Base-by-base conservation (phyloP, 2,888 invertebrate genomes). In the Apamea anceps region DNA sequence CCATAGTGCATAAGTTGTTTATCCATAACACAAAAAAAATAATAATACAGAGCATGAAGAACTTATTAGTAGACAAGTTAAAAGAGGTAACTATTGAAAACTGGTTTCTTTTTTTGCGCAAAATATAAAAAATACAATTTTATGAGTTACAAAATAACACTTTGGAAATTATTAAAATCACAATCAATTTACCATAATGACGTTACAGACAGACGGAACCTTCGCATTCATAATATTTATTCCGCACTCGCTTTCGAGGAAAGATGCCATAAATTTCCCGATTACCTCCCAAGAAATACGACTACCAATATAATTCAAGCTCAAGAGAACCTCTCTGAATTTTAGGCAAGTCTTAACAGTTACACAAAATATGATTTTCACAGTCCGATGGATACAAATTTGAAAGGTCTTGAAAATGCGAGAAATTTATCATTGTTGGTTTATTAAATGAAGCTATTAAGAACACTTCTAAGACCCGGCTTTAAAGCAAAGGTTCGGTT, bases 341-440 rank as follows among this genome's bases (percentile, higher is more conserved):
- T 87, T 87, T 78, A 74, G 72, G 74, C 80, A 75, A 86, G 62
- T 75, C 74, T 83, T 74, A 79, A 85, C 86, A 86, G 77, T 88
- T 82, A 82, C 83, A 85, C 88, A 79, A 84, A 89, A 89, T 90
- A 87, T 88, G 87, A 92, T 91, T 89, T 91, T 89, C 87, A 78
- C 88, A 88, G 91, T 90, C 87, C 87, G 86, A 90, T 87, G 86
- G 86, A 81, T 88, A 90, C 86, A 89, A 89, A 91, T 90, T 87
- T 85, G 85, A 79, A 85, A 84, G 87, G 85, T 84, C 88, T 87
- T 82, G 87, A 86, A 89, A 90, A 87, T 77, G 80, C 70, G 79
- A 85, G 82, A 70, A 83, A 89, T 92, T 91, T 88, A 87, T 91
- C 88, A 87, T 82, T 83, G 87, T 84, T 85, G 82, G 82, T 83